These are phyloP conservation scores for Sisyra terminalis DNA, from an alignment of 2,888 invertebrate species.

Conservation along the genomic window DNA sequence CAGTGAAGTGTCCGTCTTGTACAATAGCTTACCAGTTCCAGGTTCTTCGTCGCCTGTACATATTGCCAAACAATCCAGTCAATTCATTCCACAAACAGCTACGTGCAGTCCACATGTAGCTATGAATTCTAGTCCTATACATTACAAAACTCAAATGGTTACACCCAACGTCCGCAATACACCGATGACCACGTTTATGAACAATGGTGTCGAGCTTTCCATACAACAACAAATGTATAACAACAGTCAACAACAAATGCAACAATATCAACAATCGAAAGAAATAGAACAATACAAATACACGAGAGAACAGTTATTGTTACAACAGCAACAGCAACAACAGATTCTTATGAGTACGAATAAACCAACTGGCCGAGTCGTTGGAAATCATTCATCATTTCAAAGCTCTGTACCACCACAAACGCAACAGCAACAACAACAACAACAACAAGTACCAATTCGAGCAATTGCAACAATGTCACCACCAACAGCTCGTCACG, in stretches of 20 bases:
- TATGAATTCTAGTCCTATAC: neutral
- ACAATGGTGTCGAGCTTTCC: constrained; percentile 21
- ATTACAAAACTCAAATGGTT: constrained; percentile 8
- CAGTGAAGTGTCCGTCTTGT: neutral
- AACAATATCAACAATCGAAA: constrained; percentile 17
- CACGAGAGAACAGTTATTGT: constrained; percentile 21
- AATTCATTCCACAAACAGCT: neutral
- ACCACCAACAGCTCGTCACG: neutral
- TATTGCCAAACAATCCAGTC: neutral
- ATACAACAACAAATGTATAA: constrained; percentile 22
- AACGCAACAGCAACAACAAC: constrained; percentile 12
- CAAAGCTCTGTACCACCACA: neutral
- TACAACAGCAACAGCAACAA: constrained; percentile 17
- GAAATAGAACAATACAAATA: constrained; percentile 23
- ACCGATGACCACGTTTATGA: constrained; percentile 14
- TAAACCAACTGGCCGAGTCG: constrained; percentile 1
- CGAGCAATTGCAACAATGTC: constrained; percentile 13
- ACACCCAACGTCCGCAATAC: constrained; percentile 13
- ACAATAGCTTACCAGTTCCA: neutral
- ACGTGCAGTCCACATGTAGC: neutral
- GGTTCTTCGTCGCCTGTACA: neutral
- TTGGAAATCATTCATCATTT: constrained; percentile 2
- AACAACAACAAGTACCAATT: constrained; percentile 8
- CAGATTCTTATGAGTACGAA: neutral
- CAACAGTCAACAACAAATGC: constrained; percentile 13